Evolutionary conservation across 2,888 invertebrate species (phyloP).

Genomic region (Hyposoter dolosus): DNA sequence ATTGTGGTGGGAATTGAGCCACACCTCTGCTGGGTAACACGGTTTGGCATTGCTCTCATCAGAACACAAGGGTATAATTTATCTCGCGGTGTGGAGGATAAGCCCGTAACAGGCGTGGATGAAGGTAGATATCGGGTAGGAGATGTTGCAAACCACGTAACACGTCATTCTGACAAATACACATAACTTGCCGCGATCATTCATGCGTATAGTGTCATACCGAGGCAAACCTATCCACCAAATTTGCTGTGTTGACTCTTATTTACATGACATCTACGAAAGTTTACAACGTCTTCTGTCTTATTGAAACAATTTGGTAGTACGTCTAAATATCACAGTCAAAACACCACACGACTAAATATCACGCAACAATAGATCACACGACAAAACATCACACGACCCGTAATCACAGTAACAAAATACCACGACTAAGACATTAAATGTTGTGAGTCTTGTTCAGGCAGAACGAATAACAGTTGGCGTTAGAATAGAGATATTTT

Average conservation of each 20-base stretch:
- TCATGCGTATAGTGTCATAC: constrained; percentile 28
- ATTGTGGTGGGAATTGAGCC: constrained; percentile 57
- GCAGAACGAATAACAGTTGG: too few relatives aligned
- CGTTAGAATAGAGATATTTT: too few relatives aligned
- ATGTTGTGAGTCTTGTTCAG: too few relatives aligned
- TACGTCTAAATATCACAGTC: too few relatives aligned
- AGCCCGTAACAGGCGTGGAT: constrained; percentile 26
- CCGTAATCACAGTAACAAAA: too few relatives aligned
- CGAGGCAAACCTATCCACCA: not conserved
- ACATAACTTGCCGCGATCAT: constrained; percentile 52
- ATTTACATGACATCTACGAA: not conserved
- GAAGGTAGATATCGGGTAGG: constrained; percentile 31
- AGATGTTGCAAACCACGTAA: constrained; percentile 34
- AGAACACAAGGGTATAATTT: constrained; percentile 57
- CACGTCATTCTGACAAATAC: constrained; percentile 53
- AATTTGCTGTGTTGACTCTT: not conserved
- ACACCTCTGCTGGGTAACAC: constrained; percentile 18
- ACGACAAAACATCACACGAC: too few relatives aligned
- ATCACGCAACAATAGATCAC: too few relatives aligned
- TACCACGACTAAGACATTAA: too few relatives aligned
- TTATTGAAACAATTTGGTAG: not conserved
- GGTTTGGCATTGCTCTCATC: constrained; percentile 17
- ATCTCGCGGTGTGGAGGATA: constrained; percentile 32
- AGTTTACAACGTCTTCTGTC: not conserved
- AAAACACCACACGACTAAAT: too few relatives aligned